Evolutionary conservation across 1,140 invertebrate genomes (phyloP).

Genomic region (Drosophila jambulina): DNA sequence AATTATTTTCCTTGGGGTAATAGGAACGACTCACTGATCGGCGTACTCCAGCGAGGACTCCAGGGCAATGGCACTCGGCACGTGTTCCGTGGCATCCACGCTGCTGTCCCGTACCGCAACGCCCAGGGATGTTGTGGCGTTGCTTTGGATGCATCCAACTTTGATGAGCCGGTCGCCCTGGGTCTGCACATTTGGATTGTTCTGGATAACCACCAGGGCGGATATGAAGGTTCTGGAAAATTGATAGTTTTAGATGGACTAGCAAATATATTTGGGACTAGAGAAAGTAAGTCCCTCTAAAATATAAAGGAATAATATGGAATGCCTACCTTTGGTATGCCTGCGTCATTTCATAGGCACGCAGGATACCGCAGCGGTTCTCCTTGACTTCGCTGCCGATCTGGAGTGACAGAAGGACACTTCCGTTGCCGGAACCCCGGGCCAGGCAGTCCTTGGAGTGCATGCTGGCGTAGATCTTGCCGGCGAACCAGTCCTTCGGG

Average conservation of each 20-base stretch:
- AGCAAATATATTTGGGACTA: neutral
- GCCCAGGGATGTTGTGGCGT: constrained; percentile 51
- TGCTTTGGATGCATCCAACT: constrained; percentile 87
- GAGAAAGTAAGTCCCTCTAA: neutral
- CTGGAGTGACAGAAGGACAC: constrained; percentile 60
- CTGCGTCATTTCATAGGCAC: constrained; percentile 81
- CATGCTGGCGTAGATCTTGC: constrained; percentile 88
- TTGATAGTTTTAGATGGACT: too few species aligned
- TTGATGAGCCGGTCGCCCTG: constrained; percentile 88
- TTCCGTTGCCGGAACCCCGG: constrained; percentile 73
- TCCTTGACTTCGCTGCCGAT: constrained; percentile 81
- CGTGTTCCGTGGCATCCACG: constrained; percentile 48
- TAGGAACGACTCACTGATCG: constrained; percentile 55
- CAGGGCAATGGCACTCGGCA: constrained; percentile 74
- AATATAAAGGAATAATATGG: neutral
- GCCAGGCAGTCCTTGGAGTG: constrained; percentile 87
- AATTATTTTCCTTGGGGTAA: too few species aligned
- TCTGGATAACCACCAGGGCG: constrained; percentile 88
- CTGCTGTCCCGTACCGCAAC: constrained; percentile 40
- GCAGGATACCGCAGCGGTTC: constrained; percentile 76
- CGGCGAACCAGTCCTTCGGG: constrained; percentile 87
- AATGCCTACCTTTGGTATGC: constrained; percentile 58
- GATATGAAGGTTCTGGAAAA: constrained; percentile 87
- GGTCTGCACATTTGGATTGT: constrained; percentile 88
- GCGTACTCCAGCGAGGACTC: constrained; percentile 78